Base-by-base conservation (phyloP, 2,113 vertebrate genomes). In the Dicrurus megarhynchus region DNA sequence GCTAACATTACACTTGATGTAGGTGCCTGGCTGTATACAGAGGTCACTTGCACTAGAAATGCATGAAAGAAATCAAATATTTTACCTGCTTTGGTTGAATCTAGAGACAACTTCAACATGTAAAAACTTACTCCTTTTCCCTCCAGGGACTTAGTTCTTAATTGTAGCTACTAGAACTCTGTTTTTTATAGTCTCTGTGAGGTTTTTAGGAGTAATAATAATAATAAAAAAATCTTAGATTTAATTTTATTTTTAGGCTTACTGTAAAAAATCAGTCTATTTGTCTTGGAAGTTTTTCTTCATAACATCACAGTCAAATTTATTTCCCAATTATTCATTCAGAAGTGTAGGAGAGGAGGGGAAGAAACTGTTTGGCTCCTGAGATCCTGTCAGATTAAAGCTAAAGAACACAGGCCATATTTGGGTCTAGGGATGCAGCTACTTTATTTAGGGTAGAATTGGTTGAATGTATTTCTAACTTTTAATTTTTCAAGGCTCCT, bases 91-190 rank as follows among this genome's bases (percentile, higher is more conserved):
- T 81, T 79, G 64, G 47, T 67, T 79, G 61, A 90, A 92, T 94
- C 88, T 88, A 88, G 94, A 94, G 93, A 95, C 95, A 98, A 97
- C 97, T 98, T 98, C 97, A 98, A 94, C 96, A 97, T 90, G 97
- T 98, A 98, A 98, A 97, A 98, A 98, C 97, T 94, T 91, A 94
- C 77, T 94, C 73, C 37, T 93, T 96, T 77, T 97, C 93, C 97
- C 95, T 95, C 88, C 27, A 63, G 95, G 37, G 96, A 97, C 85
- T 96, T 93, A 53, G 94, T 97, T 98, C 96, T 98, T 98, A 98
- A 97, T 97, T 97, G 95, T 96, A 97, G 89, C 64, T 78, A 53
- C 59, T 65, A 16, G 18, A 47, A 11, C n/a, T 91, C 42, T 57
- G 4, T 16, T 65, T 90, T 60, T 92, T 50, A 30, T 53, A 55